Evolutionary conservation across 2,888 invertebrate genomes (phyloP), one percentile per base, ranked within the genome.

Genomic region (Orthosia incerta): DNA sequence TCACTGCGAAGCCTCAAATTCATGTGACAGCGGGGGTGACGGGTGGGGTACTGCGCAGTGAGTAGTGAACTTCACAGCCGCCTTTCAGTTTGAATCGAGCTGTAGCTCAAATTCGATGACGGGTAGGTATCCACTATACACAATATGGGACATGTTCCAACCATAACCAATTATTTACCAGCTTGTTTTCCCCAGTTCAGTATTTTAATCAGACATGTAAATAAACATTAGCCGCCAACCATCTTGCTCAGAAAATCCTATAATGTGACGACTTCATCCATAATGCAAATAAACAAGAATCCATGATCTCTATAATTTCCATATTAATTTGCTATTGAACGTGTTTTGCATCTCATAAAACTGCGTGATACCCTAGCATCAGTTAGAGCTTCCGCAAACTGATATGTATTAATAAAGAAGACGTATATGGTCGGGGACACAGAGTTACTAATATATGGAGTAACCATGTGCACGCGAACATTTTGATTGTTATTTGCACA

Each of bases 211-310:
- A 51, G 45, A 51, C 20, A 70, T 20, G 66, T 70, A 78, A 70
- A 70, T 67, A 67, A 78, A 59, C 56, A 59, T 63, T 50, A 53
- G 26, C 51, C 18, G 26, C 65, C 73, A 75, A 65, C 60, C 62
- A 62, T 72, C 61, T 71, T 51, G 72, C 62, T 59, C 53, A 71
- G 76, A 80, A 86, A 74, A 80, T 75, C 67, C 75, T 72, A 51
- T 86, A 88, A 87, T 84, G 80, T 88, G 90, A 89, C 88, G 87
- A 86, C 80, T 83, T 85, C 59, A 90, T 90, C 86, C 85, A 90
- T 90, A 85, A 90, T 90, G 78, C 71, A 89, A 86, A 23, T 61
- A 66, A 74, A 85, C 75, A 86, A 84, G 80, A 87, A 82, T 82
- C 80, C 73, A 83, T 87, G 87, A 88, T 87, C 73, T 85, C 76